Evolutionary conservation across 2,113 vertebrate genomes (phyloP).

Genomic region (Apteryx mantelli): DNA sequence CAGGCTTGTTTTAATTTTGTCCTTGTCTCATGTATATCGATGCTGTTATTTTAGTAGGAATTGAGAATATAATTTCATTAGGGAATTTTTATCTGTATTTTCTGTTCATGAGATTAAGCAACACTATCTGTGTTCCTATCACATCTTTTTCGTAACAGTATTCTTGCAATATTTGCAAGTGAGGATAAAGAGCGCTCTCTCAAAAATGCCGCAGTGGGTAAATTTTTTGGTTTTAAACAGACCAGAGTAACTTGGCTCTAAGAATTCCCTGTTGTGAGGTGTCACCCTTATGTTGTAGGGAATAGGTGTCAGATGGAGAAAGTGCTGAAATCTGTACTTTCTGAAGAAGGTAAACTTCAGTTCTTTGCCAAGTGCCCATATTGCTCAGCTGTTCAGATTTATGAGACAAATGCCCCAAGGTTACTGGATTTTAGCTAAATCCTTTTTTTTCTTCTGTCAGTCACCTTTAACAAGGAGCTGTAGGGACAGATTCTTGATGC

Average conservation of each 20-base stretch:
- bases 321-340: conserved; percentile 49
- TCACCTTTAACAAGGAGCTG: conserved; percentile 55
- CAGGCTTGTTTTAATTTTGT: neutral
- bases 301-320: conserved; percentile 38
- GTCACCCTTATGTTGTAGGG: conserved; percentile 16
- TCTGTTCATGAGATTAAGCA: neutral
- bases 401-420: conserved; percentile 46
- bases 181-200: neutral
- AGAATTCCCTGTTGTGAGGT: conserved; percentile 42
- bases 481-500: neutral
- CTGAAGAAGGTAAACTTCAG: conserved; percentile 30
- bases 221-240: neutral
- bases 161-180: neutral
- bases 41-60: neutral
- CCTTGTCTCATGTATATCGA: neutral
- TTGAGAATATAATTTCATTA: neutral
- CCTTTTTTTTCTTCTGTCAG: conserved; percentile 24
- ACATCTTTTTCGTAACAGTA: neutral
- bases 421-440: conserved; percentile 29
- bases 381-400: conserved; percentile 40
- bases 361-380: conserved; percentile 46
- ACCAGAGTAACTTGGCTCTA: neutral
- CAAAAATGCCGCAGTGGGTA: neutral
- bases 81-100: neutral
- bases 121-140: neutral